phyloP scores from a whole-genome alignment of 2,797 vertebrate genomes.

The Amniataba percoides region DNA sequence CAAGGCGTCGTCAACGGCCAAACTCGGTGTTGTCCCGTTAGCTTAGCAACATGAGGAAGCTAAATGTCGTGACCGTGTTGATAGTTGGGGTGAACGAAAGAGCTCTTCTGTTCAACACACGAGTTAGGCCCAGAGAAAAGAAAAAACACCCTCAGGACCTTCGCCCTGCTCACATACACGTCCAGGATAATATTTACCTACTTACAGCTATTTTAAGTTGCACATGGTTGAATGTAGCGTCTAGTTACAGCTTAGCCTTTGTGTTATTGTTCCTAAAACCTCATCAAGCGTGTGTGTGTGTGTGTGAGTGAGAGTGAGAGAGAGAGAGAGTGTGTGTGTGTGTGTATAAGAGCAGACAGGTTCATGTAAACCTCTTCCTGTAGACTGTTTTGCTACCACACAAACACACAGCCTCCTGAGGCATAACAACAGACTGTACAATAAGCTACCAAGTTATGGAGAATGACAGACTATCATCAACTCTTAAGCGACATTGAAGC shows the following conservation, averaged over 20 bases:
- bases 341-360: not conserved
- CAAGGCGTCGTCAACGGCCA: too few relatives aligned
- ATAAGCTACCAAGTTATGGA: too few relatives aligned
- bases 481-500: rapidly evolving
- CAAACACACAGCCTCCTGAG: not conserved
- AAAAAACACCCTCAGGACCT: too few relatives aligned
- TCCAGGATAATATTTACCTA: too few relatives aligned
- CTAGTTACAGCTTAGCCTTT: conserved; percentile 25
- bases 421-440: not conserved
- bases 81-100: not conserved
- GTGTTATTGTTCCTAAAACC: conserved; percentile 29
- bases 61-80: conserved; percentile 60
- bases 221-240: conserved; percentile 28
- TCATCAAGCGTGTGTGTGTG: not conserved
- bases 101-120: not conserved
- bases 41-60: conserved; percentile 67
- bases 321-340: too few relatives aligned
- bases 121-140: rapidly evolving
- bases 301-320: too few relatives aligned
- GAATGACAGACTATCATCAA: not conserved
- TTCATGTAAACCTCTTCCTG: not conserved
- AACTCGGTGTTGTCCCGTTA: conserved; percentile 52
- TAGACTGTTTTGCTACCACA: not conserved
- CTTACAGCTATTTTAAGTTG: rapidly evolving
- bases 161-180: not conserved